phyloP scores from a whole-genome alignment of 2,113 vertebrate species.

The Festucalex cinctus region DNA sequence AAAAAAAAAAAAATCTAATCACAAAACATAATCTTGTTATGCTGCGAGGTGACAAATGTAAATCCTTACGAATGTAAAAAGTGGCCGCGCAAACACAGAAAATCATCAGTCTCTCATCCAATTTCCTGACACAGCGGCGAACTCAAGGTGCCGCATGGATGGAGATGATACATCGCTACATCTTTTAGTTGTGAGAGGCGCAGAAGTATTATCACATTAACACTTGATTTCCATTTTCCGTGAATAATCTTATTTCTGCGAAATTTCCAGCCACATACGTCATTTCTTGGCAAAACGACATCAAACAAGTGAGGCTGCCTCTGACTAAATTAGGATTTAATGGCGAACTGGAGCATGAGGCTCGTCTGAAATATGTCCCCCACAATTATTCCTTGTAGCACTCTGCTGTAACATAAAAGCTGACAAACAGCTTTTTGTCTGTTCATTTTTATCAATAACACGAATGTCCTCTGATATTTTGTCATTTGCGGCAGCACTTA shows the following conservation, averaged over 20 bases:
- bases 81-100: conserved; percentile 34
- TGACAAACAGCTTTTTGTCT: conserved; percentile 50
- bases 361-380: conserved; percentile 38
- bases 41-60: conserved; percentile 40
- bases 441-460: conserved; percentile 45
- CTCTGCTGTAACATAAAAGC: conserved; percentile 31
- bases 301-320: conserved; percentile 32
- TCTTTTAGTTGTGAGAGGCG: conserved; percentile 54
- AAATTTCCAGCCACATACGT: conserved; percentile 48
- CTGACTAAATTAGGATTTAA: conserved; percentile 51
- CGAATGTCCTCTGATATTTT: conserved; percentile 11
- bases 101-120: conserved; percentile 27
- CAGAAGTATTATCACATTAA: conserved; percentile 69
- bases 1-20: no score
- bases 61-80: conserved; percentile 26
- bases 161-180: conserved; percentile 49
- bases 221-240: conserved; percentile 64
- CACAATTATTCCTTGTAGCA: conserved; percentile 31
- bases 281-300: conserved; percentile 46
- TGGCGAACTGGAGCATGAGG: conserved; percentile 42
- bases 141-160: conserved; percentile 38
- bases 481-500: conserved; percentile 43
- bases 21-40: conserved; percentile 45
- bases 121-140: conserved; percentile 32
- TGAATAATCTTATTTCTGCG: conserved; percentile 65